A percentile compares a stretch with the other conserved stretches of the same genome.
Conservation (phyloP, 2,797 vertebrate species). For the Sphenodon punctatus region DNA sequence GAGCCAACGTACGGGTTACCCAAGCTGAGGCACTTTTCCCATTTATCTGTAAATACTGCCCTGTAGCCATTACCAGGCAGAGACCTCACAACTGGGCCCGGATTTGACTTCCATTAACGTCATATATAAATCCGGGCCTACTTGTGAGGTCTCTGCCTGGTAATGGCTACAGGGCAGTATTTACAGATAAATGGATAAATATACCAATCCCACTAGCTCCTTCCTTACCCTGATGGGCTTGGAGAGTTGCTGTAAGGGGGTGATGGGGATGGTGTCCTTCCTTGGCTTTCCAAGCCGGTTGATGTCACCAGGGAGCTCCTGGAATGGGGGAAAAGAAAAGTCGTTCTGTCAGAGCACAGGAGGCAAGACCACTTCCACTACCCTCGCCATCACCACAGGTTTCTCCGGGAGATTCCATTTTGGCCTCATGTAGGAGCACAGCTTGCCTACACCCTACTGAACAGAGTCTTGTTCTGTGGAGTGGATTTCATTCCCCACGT, state of each 20-base stretch:
- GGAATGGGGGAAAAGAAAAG: not conserved
- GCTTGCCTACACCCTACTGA: not conserved
- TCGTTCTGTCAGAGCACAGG: not conserved
- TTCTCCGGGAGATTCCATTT: not conserved
- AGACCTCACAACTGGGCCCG: not conserved
- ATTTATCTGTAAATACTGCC: not conserved
- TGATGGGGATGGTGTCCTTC: constrained; percentile 81
- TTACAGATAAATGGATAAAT: too few relatives aligned
- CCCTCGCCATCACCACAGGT: not conserved
- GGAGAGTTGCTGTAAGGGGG: constrained; percentile 77
- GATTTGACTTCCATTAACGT: too few relatives aligned
- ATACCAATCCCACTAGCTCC: not conserved
- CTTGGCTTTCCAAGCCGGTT: constrained; percentile 76
- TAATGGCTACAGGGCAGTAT: too few relatives aligned
- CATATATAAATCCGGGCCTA: too few relatives aligned
- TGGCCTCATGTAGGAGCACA: not conserved
- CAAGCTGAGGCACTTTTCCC: constrained; percentile 3
- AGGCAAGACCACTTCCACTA: not conserved
- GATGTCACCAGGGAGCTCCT: constrained; percentile 83
- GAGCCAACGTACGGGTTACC: too few relatives aligned
- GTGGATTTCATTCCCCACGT: too few relatives aligned
- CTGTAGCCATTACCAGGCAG: constrained; percentile 11
- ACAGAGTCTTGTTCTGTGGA: too few relatives aligned
- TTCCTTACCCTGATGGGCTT: constrained; percentile 83
- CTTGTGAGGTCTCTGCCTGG: too few relatives aligned